Base-by-base conservation (phyloP, 2,113 vertebrate genomes). In the Menura novaehollandiae region DNA sequence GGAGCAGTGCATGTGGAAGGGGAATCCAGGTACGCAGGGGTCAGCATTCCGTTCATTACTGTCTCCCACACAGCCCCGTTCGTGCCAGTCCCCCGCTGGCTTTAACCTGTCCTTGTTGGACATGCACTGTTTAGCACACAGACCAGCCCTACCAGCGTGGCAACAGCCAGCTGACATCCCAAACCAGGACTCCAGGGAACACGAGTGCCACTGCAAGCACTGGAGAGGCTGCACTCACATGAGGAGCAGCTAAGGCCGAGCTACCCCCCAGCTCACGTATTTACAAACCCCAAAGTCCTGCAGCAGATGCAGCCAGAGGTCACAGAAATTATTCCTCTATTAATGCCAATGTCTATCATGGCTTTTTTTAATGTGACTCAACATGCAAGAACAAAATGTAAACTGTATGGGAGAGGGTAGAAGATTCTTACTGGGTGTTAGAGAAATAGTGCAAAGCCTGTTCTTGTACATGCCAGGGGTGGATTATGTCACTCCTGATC, bases 181-280 rank as follows among this genome's bases (percentile, higher is more conserved):
- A 56, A 5, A 15, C 4, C 41, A 44, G 83, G n/a, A 27, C 13
- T 55, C n/a, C 39, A 44, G 58, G 9, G 46, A 44, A 26, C 55
- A 68, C 0, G 0, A 46, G 35, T 23, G 26, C 23, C 27, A 2
- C 56, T 15, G 46, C 59, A 37, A 41, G 30, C 58, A 28, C 18
- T 0, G 43, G 13, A 10, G 37, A n/a, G 63, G 41, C 37, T 10
- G 17, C 15, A 28, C 1, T 4, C 17, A 23, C 2, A 1, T 1
- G 2, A 49, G 23, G 20, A 51, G 33, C 30, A 10, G 24, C 27
- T 7, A 7, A 46, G 58, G 15, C 75, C 3, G 32, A 41, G 60
- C 41, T n/a, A 41, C 21, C 20, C 43, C 47, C 66, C 35, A 37
- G n/a, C 51, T 66, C 30, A 32, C 0, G 0, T 12, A 32, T 27